phyloP scores from a whole-genome alignment of 2,888 invertebrate species.

The Cephonodes hylas region DNA sequence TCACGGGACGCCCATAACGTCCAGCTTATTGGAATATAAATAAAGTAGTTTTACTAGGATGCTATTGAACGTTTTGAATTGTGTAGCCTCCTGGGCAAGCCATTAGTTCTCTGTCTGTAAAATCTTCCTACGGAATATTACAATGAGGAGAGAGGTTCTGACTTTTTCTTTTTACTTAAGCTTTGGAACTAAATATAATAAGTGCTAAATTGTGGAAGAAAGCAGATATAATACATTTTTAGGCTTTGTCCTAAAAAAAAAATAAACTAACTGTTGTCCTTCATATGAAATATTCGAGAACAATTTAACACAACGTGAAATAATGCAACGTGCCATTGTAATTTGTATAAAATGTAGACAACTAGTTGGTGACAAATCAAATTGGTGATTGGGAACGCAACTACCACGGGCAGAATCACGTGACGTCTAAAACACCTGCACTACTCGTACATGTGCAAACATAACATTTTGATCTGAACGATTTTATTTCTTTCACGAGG shows the following conservation, averaged over 20 bases:
- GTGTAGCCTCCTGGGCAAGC: conserved; percentile 2
- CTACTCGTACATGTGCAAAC: neutral
- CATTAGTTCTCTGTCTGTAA: neutral
- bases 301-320: too few relatives aligned
- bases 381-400: too few relatives aligned
- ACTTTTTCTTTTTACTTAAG: neutral
- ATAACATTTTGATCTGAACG: neutral
- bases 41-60: neutral
- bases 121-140: neutral
- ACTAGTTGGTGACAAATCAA: too few relatives aligned
- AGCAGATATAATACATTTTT: too few relatives aligned
- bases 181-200: neutral
- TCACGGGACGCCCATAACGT: conserved; percentile 4
- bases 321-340: too few relatives aligned
- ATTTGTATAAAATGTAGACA: too few relatives aligned
- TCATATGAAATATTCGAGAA: too few relatives aligned
- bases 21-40: conserved; percentile 8
- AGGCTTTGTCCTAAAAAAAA: too few relatives aligned
- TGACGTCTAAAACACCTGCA: neutral
- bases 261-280: too few relatives aligned
- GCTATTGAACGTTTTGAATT: conserved; percentile 5
- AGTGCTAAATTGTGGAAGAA: neutral
- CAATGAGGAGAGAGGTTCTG: neutral
- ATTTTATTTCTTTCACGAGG: neutral
- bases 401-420: too few relatives aligned